These are phyloP conservation scores for Apamea anceps DNA, from an alignment of 2,888 invertebrate genomes.

Conservation along the genomic window DNA sequence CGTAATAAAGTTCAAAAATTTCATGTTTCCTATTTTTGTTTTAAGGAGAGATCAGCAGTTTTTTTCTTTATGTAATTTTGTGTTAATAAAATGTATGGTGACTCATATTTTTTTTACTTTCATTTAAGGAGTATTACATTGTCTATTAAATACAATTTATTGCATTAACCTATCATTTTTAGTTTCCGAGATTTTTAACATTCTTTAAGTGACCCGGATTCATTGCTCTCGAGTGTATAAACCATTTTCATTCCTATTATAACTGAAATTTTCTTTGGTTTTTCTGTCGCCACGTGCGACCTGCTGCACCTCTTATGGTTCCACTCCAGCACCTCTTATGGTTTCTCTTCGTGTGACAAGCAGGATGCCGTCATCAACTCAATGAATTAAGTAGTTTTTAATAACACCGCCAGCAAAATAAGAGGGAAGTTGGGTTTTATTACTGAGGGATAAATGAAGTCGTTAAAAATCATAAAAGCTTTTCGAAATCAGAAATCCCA, in stretches of 20 bases:
- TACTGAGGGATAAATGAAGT: conserved; percentile 5
- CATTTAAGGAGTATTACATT: too few species aligned
- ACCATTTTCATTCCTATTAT: neutral
- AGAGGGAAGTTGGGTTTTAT: conserved; percentile 9
- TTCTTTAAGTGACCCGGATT: too few species aligned
- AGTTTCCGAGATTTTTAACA: too few species aligned
- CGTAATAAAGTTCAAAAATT: too few species aligned
- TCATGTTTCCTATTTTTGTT: too few species aligned
- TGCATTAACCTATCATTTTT: too few species aligned
- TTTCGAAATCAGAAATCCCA: conserved; percentile 41
- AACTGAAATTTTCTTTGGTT: neutral
- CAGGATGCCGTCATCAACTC: neutral
- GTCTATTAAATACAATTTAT: too few species aligned
- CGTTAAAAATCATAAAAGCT: conserved; percentile 48
- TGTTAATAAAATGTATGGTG: too few species aligned
- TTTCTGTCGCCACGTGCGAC: neutral
- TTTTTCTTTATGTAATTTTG: too few species aligned
- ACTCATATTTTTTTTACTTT: too few species aligned
- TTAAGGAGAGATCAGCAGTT: too few species aligned
- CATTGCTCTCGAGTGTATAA: too few species aligned
- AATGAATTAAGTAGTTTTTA: conserved; percentile 13
- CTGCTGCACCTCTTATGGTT: neutral
- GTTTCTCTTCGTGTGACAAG: neutral
- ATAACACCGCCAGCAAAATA: neutral
- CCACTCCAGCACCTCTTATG: neutral